phyloP scores from a whole-genome alignment of 2,888 invertebrate species.

The Germaria angustata region DNA sequence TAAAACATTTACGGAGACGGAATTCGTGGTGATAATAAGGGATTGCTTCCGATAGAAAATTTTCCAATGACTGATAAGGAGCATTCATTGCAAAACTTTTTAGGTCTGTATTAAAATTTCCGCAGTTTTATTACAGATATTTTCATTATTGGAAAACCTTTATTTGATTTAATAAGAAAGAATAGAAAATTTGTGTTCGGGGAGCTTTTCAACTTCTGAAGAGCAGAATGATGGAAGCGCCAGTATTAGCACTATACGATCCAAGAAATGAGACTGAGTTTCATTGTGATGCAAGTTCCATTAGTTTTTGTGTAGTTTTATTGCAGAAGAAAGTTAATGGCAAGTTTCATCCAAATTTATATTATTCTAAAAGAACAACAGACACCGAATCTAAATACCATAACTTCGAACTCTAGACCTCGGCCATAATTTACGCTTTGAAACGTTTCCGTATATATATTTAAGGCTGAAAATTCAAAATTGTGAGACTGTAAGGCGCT shows the following conservation, averaged over 20 bases:
- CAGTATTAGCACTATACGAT: too few relatives aligned
- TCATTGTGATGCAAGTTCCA: not conserved
- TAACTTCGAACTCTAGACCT: too few relatives aligned
- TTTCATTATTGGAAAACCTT: not conserved
- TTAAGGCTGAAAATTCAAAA: slow-evolving; percentile 48
- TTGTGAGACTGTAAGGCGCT: slow-evolving; percentile 58
- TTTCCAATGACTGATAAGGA: not conserved
- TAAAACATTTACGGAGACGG: slow-evolving; percentile 36
- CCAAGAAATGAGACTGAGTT: not conserved
- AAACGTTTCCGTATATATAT: slow-evolving; percentile 1
- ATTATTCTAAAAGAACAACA: too few relatives aligned
- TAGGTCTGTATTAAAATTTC: not conserved
- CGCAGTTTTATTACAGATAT: not conserved
- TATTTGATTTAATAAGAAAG: too few relatives aligned
- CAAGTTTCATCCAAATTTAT: too few relatives aligned
- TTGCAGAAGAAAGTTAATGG: too few relatives aligned
- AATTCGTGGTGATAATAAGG: slow-evolving; percentile 27
- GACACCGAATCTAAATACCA: too few relatives aligned
- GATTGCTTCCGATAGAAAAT: not conserved
- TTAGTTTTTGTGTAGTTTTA: not conserved
- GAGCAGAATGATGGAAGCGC: too few relatives aligned
- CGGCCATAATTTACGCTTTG: slow-evolving; percentile 68
- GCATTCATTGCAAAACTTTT: not conserved
- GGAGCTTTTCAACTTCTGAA: too few relatives aligned
- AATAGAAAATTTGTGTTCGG: too few relatives aligned